A percentile compares a stretch with the other conserved stretches of the same genome.
These are phyloP conservation scores for Xiphophorus birchmanni DNA, from an alignment of 2,797 vertebrate species.

Conservation along the genomic window DNA sequence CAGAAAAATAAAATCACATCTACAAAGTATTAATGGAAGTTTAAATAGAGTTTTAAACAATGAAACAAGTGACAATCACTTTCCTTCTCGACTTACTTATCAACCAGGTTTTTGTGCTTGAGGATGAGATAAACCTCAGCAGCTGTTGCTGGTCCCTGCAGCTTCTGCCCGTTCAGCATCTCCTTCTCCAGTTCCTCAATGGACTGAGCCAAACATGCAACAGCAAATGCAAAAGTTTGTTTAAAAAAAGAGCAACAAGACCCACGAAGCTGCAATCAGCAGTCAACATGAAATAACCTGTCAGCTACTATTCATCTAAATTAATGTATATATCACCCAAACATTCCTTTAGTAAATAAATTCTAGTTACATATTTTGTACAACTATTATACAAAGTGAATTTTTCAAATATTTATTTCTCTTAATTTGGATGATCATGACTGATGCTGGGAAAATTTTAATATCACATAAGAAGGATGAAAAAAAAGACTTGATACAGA, in stretches of 20 bases:
- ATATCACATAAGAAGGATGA: too few species aligned
- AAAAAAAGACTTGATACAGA: neutral
- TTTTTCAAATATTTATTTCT: neutral
- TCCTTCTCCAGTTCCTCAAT: slow-evolving; percentile 95
- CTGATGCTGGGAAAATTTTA: too few species aligned
- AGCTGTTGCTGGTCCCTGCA: slow-evolving; percentile 94
- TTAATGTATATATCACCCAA: neutral
- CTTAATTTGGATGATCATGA: neutral
- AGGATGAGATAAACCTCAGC: slow-evolving; percentile 91
- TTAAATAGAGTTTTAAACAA: too few species aligned
- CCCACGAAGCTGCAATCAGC: neutral
- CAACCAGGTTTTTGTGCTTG: slow-evolving; percentile 85
- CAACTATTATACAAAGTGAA: neutral
- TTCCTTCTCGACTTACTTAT: slow-evolving; percentile 84
- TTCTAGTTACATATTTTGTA: neutral
- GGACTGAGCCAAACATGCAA: slow-evolving; percentile 77
- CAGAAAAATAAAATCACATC: too few species aligned
- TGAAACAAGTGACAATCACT: too few species aligned
- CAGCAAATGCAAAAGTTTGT: neutral
- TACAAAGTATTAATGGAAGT: too few species aligned
- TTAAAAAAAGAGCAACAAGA: neutral
- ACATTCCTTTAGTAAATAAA: neutral
- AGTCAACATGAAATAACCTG: neutral
- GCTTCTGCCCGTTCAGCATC: slow-evolving; percentile 97
- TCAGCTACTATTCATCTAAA: neutral